Evolutionary conservation across 2,888 invertebrate genomes (phyloP), one percentile per base, ranked within the genome.

Genomic region (Drosophila atripex): DNA sequence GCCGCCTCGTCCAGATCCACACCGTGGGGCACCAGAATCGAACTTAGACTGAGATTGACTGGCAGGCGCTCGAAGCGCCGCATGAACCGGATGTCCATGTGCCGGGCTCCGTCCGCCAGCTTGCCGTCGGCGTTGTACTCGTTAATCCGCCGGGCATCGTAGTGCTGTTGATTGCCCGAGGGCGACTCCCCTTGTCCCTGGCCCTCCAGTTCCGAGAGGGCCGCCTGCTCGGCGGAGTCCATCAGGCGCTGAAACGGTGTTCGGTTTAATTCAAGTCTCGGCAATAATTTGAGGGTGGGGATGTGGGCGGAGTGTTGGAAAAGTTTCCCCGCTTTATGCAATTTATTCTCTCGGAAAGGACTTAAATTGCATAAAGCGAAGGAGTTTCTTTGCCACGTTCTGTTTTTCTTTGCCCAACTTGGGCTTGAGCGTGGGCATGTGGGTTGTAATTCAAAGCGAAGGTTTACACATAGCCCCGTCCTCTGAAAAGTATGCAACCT

Each of bases 201-300:
- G 0, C 88, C 77, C 71, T 93, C 93, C 61, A 93, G 92, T 83
- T 95, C 94, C 12, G 96, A 94, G 14, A 96, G 93, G 0, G 97
- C 97, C 0, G 97, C 96, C 90, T 96, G 95, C 90, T 97, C 97
- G 0, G 97, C 97, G 12, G 96, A 96, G 91, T 97, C 97, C 95
- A 97, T 97, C 88, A 97, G 95, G 78, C 97, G 95, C 97, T 97
- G 92, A 21, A 92, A 28, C 49, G 16, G 39, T 28, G 35, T 14
- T 23, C 39, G 30, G 28, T 51, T 18, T 16, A 18, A 30, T 9
- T 9, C 16, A 32, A 54, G 49, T 71, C 30, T 25, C 39, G 49
- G 49, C 61, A 64, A 82, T 82, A 78, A 77, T 76, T 78, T 23
- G n/a, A n/a, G 41, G 39, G 18, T 21, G 50, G n/a, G 50, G 21